Conservation (phyloP, 1,140 invertebrate genomes). For the Cyclargus thomasi region DNA sequence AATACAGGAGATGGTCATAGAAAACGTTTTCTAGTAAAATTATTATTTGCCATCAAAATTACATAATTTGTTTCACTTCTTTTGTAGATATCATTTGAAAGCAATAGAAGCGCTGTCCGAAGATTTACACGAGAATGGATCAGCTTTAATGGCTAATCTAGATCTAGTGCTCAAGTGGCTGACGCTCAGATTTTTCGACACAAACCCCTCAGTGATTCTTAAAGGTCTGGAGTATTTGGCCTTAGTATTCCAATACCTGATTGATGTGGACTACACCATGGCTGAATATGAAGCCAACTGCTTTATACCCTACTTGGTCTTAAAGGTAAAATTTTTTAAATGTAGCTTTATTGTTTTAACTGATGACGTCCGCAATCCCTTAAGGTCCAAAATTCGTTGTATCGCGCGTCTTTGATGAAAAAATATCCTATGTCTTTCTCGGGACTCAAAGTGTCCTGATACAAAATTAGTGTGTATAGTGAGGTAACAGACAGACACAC, state of each 20-base stretch:
- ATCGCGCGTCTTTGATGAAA: no score
- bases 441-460: no score
- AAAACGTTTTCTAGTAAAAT: no score
- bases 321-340: slow-evolving; percentile 80
- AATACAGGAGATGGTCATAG: no score
- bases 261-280: slow-evolving; percentile 89
- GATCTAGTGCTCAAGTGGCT: slow-evolving; percentile 98
- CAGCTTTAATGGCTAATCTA: slow-evolving; percentile 90
- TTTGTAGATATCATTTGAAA: slow-evolving; percentile 91
- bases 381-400: no score
- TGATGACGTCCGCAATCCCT: no score
- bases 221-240: slow-evolving; percentile 95
- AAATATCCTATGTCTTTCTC: no score
- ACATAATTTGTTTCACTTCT: no score
- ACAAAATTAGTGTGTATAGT: no score
- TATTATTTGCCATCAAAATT: no score
- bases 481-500: no score
- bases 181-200: slow-evolving; percentile 97
- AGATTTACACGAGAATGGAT: slow-evolving; percentile 84
- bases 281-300: slow-evolving; percentile 92
- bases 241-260: slow-evolving; percentile 86
- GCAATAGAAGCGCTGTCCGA: slow-evolving; percentile 93
- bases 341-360: not conserved
- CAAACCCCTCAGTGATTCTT: slow-evolving; percentile 96
- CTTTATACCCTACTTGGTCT: slow-evolving; percentile 95